These are phyloP conservation scores for Lacerta viridis DNA, from an alignment of 2,797 vertebrate species.

Conservation along the genomic window DNA sequence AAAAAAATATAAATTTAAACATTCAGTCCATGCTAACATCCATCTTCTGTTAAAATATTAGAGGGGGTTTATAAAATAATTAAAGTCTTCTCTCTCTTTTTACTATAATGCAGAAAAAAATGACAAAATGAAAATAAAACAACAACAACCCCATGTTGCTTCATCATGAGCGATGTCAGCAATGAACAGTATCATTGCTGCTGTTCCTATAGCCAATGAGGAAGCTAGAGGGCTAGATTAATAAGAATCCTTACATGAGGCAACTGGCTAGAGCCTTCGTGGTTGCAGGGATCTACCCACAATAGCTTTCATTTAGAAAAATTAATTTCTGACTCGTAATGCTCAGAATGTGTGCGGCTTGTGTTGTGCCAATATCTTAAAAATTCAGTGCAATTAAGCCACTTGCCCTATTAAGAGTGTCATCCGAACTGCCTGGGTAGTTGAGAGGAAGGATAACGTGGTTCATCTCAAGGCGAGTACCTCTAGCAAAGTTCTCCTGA, in stretches of 20 bases:
- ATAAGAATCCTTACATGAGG: background rate
- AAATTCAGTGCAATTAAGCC: background rate
- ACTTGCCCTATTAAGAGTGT: background rate
- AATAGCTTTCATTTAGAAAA: background rate
- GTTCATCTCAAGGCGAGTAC: background rate
- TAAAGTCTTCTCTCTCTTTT: too few species aligned
- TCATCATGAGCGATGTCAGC: background rate
- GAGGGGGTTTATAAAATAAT: too few species aligned
- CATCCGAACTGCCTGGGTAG: background rate
- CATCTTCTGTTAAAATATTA: too few species aligned
- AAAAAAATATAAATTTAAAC: too few species aligned
- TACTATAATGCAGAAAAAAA: background rate
- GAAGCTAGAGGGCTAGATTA: background rate
- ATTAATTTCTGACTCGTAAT: background rate
- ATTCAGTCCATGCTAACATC: too few species aligned
- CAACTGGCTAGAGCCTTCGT: background rate
- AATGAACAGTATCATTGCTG: background rate
- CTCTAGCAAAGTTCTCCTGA: background rate
- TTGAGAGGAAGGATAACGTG: background rate
- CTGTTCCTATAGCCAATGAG: background rate
- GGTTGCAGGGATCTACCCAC: background rate
- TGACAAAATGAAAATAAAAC: background rate
- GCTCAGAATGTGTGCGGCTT: background rate
- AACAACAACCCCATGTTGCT: background rate
- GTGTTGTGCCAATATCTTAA: background rate